These are phyloP conservation scores for Mongoloraphidia duomilia DNA, from an alignment of 2,888 invertebrate genomes.

Conservation along the genomic window DNA sequence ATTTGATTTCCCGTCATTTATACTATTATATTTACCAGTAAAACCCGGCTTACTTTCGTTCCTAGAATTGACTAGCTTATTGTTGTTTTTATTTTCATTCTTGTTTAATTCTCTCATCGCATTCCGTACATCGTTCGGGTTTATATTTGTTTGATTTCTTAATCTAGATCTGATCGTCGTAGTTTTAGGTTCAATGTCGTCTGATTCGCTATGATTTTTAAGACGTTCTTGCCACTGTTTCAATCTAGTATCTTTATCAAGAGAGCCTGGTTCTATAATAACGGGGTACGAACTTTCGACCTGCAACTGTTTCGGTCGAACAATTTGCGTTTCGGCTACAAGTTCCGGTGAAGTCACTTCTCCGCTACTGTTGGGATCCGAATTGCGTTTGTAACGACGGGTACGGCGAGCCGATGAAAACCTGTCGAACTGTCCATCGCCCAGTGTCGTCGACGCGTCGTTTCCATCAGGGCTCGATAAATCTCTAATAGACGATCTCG, in stretches of 20 bases:
- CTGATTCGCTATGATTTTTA: conserved; percentile 28
- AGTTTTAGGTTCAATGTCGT: conserved; percentile 8
- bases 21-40: neutral
- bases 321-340: conserved; percentile 38
- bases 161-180: conserved; percentile 13
- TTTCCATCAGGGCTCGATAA: conserved; percentile 24
- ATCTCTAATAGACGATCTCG: conserved; percentile 18
- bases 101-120: conserved; percentile 46
- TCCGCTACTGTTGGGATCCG: conserved; percentile 41
- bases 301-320: conserved; percentile 36
- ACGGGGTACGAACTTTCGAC: conserved; percentile 38
- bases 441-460: conserved; percentile 38
- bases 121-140: conserved; percentile 54
- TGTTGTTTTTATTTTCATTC: neutral
- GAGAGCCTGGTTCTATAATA: conserved; percentile 29
- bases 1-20: conserved; percentile 24
- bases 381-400: conserved; percentile 57
- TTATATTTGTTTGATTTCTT: conserved; percentile 49
- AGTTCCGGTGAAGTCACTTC: conserved; percentile 31
- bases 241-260: conserved; percentile 43
- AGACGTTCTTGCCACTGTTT: conserved; percentile 58
- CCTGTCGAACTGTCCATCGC: conserved; percentile 71
- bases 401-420: conserved; percentile 71
- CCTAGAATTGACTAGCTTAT: conserved; percentile 1
- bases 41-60: neutral